A percentile compares a stretch with the other conserved stretches of the same genome.
These are phyloP conservation scores for Rhynchomys soricoides DNA, from an alignment of 2,113 vertebrate genomes.

Conservation along the genomic window DNA sequence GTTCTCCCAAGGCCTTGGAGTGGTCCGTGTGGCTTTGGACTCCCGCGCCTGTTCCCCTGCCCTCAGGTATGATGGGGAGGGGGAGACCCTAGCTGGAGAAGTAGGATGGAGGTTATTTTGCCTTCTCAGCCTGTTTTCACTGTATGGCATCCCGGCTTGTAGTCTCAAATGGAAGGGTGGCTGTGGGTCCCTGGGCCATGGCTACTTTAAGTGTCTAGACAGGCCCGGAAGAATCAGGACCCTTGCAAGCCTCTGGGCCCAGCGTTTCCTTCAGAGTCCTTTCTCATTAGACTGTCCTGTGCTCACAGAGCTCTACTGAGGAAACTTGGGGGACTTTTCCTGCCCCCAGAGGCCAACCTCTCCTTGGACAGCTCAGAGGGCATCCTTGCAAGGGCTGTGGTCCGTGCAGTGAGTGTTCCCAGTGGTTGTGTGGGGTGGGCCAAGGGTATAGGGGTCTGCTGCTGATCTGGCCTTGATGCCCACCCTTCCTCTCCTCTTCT, in stretches of 20 bases:
- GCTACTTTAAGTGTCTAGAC: not conserved
- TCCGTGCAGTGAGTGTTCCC: slow-evolving; percentile 76
- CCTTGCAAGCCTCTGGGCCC: not conserved
- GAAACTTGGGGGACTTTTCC: slow-evolving; percentile 85
- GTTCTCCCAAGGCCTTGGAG: slow-evolving; percentile 89
- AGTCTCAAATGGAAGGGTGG: not conserved
- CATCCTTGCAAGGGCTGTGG: slow-evolving; percentile 67
- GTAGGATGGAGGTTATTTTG: not conserved
- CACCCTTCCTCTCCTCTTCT: not conserved
- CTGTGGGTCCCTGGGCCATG: not conserved
- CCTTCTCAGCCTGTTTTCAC: not conserved
- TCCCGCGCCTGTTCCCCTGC: slow-evolving; percentile 74
- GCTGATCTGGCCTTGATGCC: not conserved
- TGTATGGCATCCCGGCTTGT: not conserved
- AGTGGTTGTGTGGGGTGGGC: not conserved
- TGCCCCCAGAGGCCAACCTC: slow-evolving; percentile 71
- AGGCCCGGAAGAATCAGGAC: not conserved
- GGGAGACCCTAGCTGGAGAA: rapidly evolving
- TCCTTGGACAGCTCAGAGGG: rapidly evolving
- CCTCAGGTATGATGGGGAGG: slow-evolving; percentile 82
- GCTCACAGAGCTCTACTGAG: slow-evolving; percentile 79
- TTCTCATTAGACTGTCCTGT: slow-evolving; percentile 22
- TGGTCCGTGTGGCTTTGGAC: slow-evolving; percentile 88
- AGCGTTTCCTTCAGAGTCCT: not conserved
- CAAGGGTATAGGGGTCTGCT: not conserved